phyloP scores from a whole-genome alignment of 2,888 invertebrate species.

The Smittia aterrima region DNA sequence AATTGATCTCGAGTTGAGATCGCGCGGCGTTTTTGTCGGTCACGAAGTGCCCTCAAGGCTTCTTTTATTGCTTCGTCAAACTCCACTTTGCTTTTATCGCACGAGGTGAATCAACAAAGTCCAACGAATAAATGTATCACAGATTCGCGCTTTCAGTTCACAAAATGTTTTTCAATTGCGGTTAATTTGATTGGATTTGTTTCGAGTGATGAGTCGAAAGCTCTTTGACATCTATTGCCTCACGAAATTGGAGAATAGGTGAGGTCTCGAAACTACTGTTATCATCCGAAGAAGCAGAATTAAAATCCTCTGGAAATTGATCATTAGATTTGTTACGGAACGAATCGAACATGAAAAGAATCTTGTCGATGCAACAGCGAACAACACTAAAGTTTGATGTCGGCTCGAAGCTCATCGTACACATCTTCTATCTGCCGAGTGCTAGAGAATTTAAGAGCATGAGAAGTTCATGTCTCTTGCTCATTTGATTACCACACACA shows the following conservation, averaged over 20 bases:
- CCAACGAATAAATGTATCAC: constrained; percentile 9
- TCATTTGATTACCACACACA: constrained; percentile 40
- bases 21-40: constrained; percentile 35
- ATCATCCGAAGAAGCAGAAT: background rate
- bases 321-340: constrained; percentile 1
- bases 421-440: background rate
- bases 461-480: constrained; percentile 40
- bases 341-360: background rate
- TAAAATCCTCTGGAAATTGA: background rate
- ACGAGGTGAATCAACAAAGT: constrained; percentile 9
- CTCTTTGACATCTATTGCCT: no score
- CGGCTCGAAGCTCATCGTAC: background rate
- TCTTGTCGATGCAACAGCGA: background rate
- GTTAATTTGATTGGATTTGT: background rate
- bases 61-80: constrained; percentile 13
- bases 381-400: background rate
- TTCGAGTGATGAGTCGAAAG: no score
- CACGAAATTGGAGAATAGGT: background rate
- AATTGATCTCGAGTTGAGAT: constrained; percentile 18
- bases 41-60: constrained; percentile 30
- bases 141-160: background rate
- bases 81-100: background rate
- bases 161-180: background rate
- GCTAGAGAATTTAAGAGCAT: constrained; percentile 30
- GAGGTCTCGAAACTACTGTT: background rate